Evolutionary conservation across 2,888 invertebrate species (phyloP).

Genomic region (Polydrusus tereticollis): DNA sequence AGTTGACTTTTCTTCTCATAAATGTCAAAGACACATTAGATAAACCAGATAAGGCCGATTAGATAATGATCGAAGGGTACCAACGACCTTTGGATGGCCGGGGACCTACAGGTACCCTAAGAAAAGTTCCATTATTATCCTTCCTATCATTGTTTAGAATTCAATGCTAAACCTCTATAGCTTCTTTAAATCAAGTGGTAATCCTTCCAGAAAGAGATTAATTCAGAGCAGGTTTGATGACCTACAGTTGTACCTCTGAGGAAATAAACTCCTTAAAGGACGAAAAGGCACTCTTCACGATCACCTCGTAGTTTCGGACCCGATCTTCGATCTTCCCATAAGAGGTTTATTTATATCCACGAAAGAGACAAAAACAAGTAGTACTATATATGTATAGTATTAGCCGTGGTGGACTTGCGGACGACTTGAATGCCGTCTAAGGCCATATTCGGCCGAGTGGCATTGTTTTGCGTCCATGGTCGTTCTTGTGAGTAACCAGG

Average conservation of each 20-base stretch:
- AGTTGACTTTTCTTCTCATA: slow-evolving; percentile 19
- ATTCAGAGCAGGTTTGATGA: no score
- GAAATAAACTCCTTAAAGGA: no score
- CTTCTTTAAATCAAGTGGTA: no score
- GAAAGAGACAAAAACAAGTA: slow-evolving; percentile 51
- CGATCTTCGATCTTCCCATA: slow-evolving; percentile 49
- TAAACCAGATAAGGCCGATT: slow-evolving; percentile 42
- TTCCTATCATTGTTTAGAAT: no score
- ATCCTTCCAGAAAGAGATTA: no score
- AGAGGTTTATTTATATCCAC: slow-evolving; percentile 57
- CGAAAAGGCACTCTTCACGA: no score
- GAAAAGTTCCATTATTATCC: background rate
- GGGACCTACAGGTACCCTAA: background rate
- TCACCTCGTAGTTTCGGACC: slow-evolving; percentile 39
- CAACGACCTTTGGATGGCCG: slow-evolving; percentile 32
- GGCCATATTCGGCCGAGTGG: slow-evolving; percentile 25
- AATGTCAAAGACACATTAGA: slow-evolving; percentile 19
- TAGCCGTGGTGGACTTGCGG: slow-evolving; percentile 36
- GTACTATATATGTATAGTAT: slow-evolving; percentile 50
- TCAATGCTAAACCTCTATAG: no score
- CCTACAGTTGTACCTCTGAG: no score
- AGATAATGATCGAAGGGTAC: slow-evolving; percentile 41
- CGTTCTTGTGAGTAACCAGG: slow-evolving; percentile 18
- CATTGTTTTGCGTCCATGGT: slow-evolving; percentile 33
- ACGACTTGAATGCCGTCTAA: slow-evolving; percentile 33